Evolutionary conservation across 2,113 vertebrate species (phyloP), one percentile per base, ranked within the genome.

Genomic region (Engystomops pustulosus): DNA sequence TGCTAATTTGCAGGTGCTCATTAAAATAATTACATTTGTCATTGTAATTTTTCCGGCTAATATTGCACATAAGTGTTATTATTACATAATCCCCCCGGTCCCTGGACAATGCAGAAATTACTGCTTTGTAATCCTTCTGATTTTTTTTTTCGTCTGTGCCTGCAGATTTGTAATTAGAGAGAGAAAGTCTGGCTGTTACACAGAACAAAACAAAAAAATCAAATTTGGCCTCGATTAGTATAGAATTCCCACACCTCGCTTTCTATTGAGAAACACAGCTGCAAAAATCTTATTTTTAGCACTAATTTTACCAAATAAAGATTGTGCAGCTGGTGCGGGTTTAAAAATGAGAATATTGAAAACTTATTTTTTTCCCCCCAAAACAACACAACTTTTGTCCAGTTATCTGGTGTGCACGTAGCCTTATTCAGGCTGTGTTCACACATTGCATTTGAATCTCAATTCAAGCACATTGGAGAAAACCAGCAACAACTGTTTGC

Each of bases 151-250:
- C 18, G 38, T 72, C 23, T 3, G 5, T 34, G 49, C 74, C 51
- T 38, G 49, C 74, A 58, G 51, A 34, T 77, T 58, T 55, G 49
- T 77, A 77, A 77, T 77, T 77, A 58, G 34, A 77, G n/a, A 76
- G 30, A 12, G n/a, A 76, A 51, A 32, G 74, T 77, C 49, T 58
- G 49, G 51, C 20, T 76, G 10, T 1, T 53, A 32, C 30, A 34
- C 72, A 51, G 12, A 72, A 45, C 25, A 41, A 71, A 25, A 41
- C n/a, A n/a, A 23, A 30, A 51, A 32, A 76, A 51, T n/a, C n/a
- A 34, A 36, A 11, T 77, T 25, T 23, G 9, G 15, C 49, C 72
- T 53, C 20, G 18, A 36, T 51, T 49, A 34, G 10, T 34, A 32
- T 23, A 58, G 49, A 30, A 36, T 77, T 77, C 15, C 34, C 32